phyloP scores from a whole-genome alignment of 2,888 invertebrate species.

The Suillia variegata region DNA sequence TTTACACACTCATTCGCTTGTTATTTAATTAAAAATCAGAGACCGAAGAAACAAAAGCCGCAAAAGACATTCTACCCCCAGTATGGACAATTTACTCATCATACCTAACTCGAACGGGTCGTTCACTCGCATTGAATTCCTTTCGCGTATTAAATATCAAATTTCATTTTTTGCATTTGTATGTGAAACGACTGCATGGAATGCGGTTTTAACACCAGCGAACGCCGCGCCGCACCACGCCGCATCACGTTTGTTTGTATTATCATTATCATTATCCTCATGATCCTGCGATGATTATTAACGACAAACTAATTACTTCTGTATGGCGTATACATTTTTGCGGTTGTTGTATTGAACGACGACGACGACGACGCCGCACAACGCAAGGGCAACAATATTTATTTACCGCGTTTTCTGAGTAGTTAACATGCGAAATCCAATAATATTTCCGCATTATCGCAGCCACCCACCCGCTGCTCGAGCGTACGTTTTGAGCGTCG shows the following conservation, averaged over 20 bases:
- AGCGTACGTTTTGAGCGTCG: background rate
- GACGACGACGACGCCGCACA: background rate
- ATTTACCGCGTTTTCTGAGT: too few species aligned
- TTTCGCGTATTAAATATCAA: conserved; percentile 27
- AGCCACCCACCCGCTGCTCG: background rate
- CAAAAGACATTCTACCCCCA: too few species aligned
- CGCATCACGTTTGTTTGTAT: too few species aligned
- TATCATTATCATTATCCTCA: background rate
- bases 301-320: conserved; percentile 3
- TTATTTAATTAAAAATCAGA: conserved; percentile 11
- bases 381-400: background rate
- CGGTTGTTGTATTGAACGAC: background rate
- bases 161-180: conserved; percentile 18
- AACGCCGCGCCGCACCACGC: background rate
- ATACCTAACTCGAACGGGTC: background rate
- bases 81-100: too few species aligned
- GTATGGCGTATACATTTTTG: background rate
- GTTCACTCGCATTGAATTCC: conserved; percentile 5
- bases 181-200: conserved; percentile 5
- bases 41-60: background rate
- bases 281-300: background rate
- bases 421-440: too few species aligned
- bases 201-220: conserved; percentile 1
- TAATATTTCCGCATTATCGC: too few species aligned
- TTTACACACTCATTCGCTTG: conserved; percentile 20